phyloP scores from a whole-genome alignment of 1,140 invertebrate species.

The Drosophila auraria region DNA sequence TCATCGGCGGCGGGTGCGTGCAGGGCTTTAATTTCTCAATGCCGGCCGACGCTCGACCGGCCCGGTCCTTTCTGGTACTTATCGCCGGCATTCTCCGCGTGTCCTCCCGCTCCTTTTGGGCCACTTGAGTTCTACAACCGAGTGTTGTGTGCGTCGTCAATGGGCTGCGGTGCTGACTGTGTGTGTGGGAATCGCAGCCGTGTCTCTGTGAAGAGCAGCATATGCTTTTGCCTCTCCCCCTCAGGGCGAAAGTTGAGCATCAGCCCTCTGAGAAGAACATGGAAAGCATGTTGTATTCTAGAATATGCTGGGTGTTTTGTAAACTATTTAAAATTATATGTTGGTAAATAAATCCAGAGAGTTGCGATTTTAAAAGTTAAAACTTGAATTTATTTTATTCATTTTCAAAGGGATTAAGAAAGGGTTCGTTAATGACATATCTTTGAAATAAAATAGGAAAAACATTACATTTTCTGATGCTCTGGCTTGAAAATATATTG shows the following conservation, averaged over 20 bases:
- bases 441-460: no score
- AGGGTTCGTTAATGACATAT: no score
- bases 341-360: no score
- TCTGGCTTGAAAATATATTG: no score
- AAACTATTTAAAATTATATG: no score
- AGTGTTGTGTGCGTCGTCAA: constrained; percentile 56
- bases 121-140: constrained; percentile 76
- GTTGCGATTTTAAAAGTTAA: background rate
- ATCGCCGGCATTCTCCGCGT: constrained; percentile 46
- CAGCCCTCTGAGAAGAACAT: background rate
- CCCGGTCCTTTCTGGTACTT: constrained; percentile 58
- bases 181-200: constrained; percentile 58
- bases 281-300: background rate
- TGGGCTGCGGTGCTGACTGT: constrained; percentile 37
- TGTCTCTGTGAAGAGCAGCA: constrained; percentile 69
- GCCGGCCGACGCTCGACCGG: constrained; percentile 14
- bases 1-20: constrained; percentile 55
- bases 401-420: no score
- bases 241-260: background rate
- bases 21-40: constrained; percentile 79
- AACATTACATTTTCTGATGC: no score
- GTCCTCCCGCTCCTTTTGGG: constrained; percentile 10
- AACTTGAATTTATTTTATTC: no score
- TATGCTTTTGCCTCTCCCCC: constrained; percentile 61
- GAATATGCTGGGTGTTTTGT: background rate